Base-by-base conservation (phyloP, 2,888 invertebrate genomes). In the Dascillus cervinus region DNA sequence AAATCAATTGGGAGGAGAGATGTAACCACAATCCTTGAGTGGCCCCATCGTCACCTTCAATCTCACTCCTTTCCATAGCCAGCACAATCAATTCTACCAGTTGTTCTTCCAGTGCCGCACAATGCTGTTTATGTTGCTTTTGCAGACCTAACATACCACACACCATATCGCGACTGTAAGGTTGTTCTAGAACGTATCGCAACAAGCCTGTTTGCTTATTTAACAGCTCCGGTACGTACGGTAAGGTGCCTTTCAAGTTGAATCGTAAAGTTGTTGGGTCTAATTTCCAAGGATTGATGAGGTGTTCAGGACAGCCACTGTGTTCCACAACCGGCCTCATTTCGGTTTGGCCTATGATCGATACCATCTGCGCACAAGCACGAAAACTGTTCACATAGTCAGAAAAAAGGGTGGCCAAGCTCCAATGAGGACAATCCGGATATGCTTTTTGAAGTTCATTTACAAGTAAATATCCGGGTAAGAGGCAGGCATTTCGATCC, bases 151-250 rank as follows among this genome's bases (percentile, higher is more conserved):
- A 69, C 85, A 96, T 94, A 2, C 85, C 86, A 50, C 90, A 92
- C 47, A 95, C 89, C 88, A 95, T 91, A 56, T 96, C 96, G 44
- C 92, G 73, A 2, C 92, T 94, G 61, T 95, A 96, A 0, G 94
- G 91, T 58, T 96, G 95, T 54, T 91, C 89, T 8, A 96, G 63
- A 13, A 96, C 91, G 62, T 95, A 94, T 43, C 87, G 72, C 13
- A 96, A 64, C 17, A 96, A 67, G 19, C 81, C 77, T 4, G 87
- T 88, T 67, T 96, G 95, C 4, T 94, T 90, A 58, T 89, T 85
- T 9, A 88, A 64, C 14, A 94, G 62, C 54, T 91, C 89, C 41
- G 84, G 81, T 46, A 88, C 83, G 58, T 92, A 96, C 0, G 96
- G 96, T 32, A 96, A 67, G 52, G 83, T 86, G 13, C 79, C 79